Percentiles rank a stretch among this genome's conserved stretches.
phyloP scores from a whole-genome alignment of 2,797 vertebrate species.

The Avahi laniger region DNA sequence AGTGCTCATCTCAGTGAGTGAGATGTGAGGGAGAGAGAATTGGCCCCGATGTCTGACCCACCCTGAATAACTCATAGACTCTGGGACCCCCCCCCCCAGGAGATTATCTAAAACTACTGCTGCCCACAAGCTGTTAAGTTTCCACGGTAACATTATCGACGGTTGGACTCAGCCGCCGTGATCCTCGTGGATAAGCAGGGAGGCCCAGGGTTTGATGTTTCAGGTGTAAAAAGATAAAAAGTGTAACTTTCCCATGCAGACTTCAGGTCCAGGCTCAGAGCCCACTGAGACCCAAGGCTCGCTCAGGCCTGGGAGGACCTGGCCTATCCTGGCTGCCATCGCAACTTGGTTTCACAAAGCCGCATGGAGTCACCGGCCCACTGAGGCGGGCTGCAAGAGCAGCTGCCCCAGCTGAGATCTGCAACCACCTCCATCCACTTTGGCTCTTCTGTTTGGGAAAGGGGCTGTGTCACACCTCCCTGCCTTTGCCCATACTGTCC shows the following conservation, averaged over 20 bases:
- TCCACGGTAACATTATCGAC: neutral
- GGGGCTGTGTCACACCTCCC: neutral
- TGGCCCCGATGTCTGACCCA: neutral
- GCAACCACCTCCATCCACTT: too few species aligned
- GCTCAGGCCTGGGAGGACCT: neutral
- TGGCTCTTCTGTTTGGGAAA: neutral
- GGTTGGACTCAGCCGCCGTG: fast-evolving
- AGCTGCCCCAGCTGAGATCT: fast-evolving
- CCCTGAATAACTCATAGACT: neutral
- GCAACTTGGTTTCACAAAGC: neutral
- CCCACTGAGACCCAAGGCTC: neutral
- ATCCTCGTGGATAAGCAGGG: neutral
- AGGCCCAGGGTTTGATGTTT: neutral
- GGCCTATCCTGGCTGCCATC: neutral
- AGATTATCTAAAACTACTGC: neutral
- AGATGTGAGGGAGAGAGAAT: neutral
- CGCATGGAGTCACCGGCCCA: neutral
- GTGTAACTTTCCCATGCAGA: neutral
- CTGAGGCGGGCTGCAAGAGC: fast-evolving
- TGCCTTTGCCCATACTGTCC: neutral
- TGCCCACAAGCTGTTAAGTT: neutral
- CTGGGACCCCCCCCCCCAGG: neutral
- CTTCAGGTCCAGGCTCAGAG: neutral
- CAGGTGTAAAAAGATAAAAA: neutral
- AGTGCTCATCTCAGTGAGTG: neutral